Conservation (phyloP, 2,797 vertebrate genomes). For the Arctocebus calabarensis region DNA sequence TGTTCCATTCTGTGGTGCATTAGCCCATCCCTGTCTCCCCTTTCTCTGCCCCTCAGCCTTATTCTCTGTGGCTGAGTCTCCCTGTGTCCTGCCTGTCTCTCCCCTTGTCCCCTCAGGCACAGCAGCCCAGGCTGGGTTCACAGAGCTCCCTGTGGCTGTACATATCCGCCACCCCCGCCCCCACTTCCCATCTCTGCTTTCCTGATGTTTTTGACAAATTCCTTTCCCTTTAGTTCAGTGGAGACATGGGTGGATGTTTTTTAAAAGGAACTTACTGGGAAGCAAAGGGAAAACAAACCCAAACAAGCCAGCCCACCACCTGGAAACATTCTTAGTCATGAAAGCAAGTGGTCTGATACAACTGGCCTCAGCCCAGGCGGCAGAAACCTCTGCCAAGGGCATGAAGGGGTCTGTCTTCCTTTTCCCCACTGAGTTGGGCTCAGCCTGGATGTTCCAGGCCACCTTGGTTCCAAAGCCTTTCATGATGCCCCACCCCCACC, state of each 20-base stretch:
- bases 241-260: slow-evolving; percentile 76
- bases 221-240: slow-evolving; percentile 78
- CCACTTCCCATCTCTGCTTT: background rate
- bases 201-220: slow-evolving; percentile 62
- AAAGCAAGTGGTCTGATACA: background rate
- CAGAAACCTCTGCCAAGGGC: background rate
- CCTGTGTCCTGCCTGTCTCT: background rate
- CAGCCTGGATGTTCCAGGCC: background rate
- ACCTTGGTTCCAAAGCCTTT: background rate
- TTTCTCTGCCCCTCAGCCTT: background rate
- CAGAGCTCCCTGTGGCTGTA: background rate
- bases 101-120: background rate
- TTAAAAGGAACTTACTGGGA: slow-evolving; percentile 69
- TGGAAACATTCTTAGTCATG: slow-evolving; percentile 57
- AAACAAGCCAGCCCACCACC: slow-evolving; percentile 61
- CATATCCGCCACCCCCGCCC: background rate
- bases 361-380: background rate
- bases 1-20: too few relatives aligned
- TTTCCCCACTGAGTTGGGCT: background rate
- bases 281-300: slow-evolving; percentile 77
- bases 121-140: background rate
- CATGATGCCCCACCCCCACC: background rate
- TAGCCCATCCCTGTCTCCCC: too few relatives aligned
- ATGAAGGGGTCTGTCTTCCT: background rate
- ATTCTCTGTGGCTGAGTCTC: background rate